These are phyloP conservation scores for Philopedon plagiatum DNA, from an alignment of 2,888 invertebrate species.

Conservation along the genomic window DNA sequence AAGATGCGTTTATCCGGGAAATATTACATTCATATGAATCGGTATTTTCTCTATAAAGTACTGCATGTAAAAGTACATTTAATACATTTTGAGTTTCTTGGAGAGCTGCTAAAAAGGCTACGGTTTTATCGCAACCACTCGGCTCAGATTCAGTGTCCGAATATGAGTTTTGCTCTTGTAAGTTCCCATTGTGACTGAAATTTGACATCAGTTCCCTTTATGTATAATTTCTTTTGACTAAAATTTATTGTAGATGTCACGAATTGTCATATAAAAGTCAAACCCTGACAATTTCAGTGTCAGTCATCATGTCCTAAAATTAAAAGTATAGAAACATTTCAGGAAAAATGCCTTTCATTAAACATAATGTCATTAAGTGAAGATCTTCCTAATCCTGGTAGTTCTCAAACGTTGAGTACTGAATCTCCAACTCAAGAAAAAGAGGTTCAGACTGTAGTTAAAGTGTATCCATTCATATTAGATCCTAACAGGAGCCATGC, in stretches of 20 bases:
- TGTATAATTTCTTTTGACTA: neutral
- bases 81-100: constrained; percentile 17
- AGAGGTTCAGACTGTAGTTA: constrained; percentile 56
- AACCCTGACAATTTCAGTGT: neutral
- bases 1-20: neutral
- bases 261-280: neutral
- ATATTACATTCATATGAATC: neutral
- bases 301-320: neutral
- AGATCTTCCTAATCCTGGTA: neutral
- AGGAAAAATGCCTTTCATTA: constrained; percentile 18
- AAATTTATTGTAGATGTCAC: constrained; percentile 2
- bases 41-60: neutral
- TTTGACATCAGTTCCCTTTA: constrained; percentile 13
- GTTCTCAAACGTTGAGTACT: neutral
- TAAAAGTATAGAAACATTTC: constrained; percentile 4
- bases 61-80: constrained; percentile 3
- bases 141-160: neutral
- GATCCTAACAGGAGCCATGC: constrained; percentile 44
- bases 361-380: constrained; percentile 30
- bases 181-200: neutral
- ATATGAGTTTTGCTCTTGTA: neutral
- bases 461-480: constrained; percentile 53
- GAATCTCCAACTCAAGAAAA: constrained; percentile 35
- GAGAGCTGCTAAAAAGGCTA: constrained; percentile 18
- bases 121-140: neutral